Percentiles rank a stretch among this genome's conserved stretches.
Evolutionary conservation across 64 coral and sea anemone genomes (phyloP).

Genomic region (Stichodactyla mertensii): DNA sequence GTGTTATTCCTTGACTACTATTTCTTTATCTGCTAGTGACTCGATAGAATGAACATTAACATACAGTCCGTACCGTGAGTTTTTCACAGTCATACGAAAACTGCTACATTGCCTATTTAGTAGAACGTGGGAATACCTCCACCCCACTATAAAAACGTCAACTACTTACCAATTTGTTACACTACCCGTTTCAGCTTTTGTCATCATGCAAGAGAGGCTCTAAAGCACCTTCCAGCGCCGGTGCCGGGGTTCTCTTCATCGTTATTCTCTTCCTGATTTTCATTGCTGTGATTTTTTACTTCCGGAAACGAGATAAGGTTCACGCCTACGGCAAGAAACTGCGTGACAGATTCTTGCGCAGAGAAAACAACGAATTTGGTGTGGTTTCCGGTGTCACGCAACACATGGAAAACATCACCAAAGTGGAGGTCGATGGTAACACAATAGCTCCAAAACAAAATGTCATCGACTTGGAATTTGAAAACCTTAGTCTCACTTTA

Average conservation of each 20-base stretch:
- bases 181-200: conserved; percentile 2
- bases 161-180: too few relatives aligned
- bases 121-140: too few relatives aligned
- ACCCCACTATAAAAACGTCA: too few relatives aligned
- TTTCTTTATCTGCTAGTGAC: too few relatives aligned
- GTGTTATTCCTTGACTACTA: too few relatives aligned
- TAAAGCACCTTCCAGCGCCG: conserved; percentile 24
- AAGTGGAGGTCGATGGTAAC: not conserved
- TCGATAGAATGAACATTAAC: too few relatives aligned
- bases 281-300: conserved; percentile 8
- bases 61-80: too few relatives aligned
- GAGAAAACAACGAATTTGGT: not conserved
- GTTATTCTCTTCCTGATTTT: conserved; percentile 19
- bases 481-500: conserved; percentile 26
- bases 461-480: conserved; percentile 16
- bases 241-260: conserved; percentile 29
- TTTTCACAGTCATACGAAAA: too few relatives aligned
- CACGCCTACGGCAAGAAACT: not conserved
- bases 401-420: not conserved
- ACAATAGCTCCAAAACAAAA: not conserved
- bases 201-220: conserved; percentile 24
- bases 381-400: not conserved
- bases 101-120: too few relatives aligned
- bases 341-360: not conserved
- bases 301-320: conserved; percentile 3